Conservation (phyloP, 2,797 vertebrate genomes). For the Percopsis omiscomaycus region DNA sequence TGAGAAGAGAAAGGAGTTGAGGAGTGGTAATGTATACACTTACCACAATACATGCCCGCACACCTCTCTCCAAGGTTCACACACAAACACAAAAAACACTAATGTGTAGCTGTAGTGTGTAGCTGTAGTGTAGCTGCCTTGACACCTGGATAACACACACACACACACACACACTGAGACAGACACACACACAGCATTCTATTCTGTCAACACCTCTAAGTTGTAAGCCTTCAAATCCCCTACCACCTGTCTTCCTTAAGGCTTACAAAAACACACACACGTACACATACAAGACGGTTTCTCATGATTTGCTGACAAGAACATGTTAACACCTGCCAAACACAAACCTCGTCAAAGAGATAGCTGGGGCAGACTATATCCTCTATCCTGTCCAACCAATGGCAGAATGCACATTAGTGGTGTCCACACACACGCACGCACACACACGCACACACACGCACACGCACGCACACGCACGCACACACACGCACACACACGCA, state of each 20-base stretch:
- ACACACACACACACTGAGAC: neutral
- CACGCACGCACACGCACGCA: constrained; percentile 1
- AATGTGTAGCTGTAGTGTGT: too few relatives aligned
- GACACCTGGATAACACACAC: neutral
- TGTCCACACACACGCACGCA: neutral
- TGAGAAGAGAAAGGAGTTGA: too few relatives aligned
- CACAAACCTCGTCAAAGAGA: constrained; percentile 10
- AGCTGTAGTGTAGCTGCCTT: too few relatives aligned
- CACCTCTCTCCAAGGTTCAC: too few relatives aligned
- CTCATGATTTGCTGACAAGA: constrained; percentile 9
- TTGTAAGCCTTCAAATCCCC: too few relatives aligned
- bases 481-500: constrained; percentile 8
- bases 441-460: neutral
- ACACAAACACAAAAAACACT: too few relatives aligned
- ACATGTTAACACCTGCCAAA: constrained; percentile 25
- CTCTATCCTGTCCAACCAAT: constrained; percentile 10
- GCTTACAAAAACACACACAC: neutral
- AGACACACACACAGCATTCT: neutral
- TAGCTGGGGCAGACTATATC: constrained; percentile 9
- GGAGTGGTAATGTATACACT: too few relatives aligned
- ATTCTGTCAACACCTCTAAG: neutral
- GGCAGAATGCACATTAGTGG: constrained; percentile 5
- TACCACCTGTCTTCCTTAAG: neutral
- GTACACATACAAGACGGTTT: neutral
- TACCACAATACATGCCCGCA: too few relatives aligned